A percentile compares a stretch with the other conserved stretches of the same genome.
These are phyloP conservation scores for Catharus bicknelli DNA, from an alignment of 2,113 vertebrate species.

Conservation along the genomic window DNA sequence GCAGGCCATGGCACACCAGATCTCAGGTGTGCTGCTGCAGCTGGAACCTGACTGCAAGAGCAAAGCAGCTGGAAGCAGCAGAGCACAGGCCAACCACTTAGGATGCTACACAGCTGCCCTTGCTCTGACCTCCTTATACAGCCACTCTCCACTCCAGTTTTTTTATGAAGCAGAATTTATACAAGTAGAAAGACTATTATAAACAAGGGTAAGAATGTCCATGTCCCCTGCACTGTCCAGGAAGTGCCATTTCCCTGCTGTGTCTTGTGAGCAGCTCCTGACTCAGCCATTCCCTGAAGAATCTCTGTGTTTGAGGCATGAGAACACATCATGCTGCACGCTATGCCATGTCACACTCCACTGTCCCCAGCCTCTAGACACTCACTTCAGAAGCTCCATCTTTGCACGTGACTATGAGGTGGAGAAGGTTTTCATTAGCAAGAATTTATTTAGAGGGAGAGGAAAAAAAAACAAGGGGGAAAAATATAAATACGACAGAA, in stretches of 20 bases:
- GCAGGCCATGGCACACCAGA: accelerated
- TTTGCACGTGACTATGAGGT: background rate
- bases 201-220: background rate
- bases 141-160: background rate
- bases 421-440: background rate
- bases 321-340: accelerated
- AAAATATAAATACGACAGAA: background rate
- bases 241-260: background rate
- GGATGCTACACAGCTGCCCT: background rate
- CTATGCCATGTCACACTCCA: background rate
- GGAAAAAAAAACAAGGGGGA: background rate
- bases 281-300: background rate
- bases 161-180: background rate
- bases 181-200: background rate
- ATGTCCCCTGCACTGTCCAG: background rate
- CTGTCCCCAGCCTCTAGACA: background rate
- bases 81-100: background rate
- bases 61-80: background rate
- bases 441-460: background rate
- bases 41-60: background rate
- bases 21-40: background rate
- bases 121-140: background rate
- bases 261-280: background rate
- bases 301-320: background rate
- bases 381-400: background rate